These are phyloP conservation scores for Camelus dromedarius DNA, from an alignment of 2,113 vertebrate genomes.

Conservation along the genomic window DNA sequence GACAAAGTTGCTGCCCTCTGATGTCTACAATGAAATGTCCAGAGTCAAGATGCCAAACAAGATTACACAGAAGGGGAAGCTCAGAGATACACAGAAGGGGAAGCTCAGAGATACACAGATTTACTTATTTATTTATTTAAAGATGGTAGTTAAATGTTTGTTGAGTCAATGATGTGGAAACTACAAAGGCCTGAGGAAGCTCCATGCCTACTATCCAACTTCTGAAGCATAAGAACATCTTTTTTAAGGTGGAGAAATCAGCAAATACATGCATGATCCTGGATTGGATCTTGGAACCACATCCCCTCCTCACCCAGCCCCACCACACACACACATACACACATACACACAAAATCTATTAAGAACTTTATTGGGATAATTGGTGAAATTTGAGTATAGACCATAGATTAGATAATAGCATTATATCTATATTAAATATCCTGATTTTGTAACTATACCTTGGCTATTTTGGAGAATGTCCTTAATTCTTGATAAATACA, in stretches of 20 bases:
- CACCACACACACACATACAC: no score
- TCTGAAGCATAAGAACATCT: neutral
- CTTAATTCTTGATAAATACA: neutral
- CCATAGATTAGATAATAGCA: neutral
- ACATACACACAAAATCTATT: neutral
- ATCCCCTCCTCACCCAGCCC: no score
- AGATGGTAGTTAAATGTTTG: neutral
- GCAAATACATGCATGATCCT: neutral
- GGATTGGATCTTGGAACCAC: neutral
- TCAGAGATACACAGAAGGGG: neutral
- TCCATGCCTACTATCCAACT: neutral
- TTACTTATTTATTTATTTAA: neutral
- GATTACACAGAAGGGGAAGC: neutral
- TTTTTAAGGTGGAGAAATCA: neutral
- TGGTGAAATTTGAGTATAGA: neutral
- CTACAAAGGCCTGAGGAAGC: neutral
- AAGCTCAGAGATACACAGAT: neutral
- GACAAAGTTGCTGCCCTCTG: neutral
- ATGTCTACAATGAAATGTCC: neutral
- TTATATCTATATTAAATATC: neutral
- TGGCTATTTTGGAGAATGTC: slow-evolving; percentile 1
- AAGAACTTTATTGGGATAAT: neutral
- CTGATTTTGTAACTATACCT: slow-evolving; percentile 10
- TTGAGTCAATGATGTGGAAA: neutral
- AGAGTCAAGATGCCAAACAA: neutral